These are phyloP conservation scores for Drosophila demipolita DNA, from an alignment of 2,888 invertebrate genomes.

Conservation along the genomic window DNA sequence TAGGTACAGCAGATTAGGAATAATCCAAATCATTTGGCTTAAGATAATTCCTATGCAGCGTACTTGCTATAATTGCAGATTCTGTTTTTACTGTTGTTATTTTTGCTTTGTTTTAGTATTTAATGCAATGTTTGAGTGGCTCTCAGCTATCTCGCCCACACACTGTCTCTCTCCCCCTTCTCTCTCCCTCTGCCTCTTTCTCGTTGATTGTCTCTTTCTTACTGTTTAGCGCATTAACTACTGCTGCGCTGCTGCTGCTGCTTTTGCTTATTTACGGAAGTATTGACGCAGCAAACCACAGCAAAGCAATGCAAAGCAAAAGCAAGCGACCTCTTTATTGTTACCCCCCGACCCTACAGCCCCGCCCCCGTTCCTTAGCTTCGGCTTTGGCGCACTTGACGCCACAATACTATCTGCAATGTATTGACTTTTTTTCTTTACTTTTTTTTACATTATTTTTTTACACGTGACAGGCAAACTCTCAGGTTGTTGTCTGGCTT, in stretches of 20 bases:
- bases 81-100: constrained; percentile 22
- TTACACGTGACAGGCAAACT: constrained; percentile 76
- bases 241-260: not conserved
- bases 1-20: not conserved
- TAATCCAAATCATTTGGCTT: too few relatives aligned
- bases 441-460: constrained; percentile 3
- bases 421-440: constrained; percentile 60
- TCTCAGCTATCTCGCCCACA: constrained; percentile 22
- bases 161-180: not conserved
- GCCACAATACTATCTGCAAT: constrained; percentile 74
- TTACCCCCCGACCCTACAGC: constrained; percentile 4
- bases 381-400: constrained; percentile 53
- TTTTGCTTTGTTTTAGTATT: constrained; percentile 38
- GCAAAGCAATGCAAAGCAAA: constrained; percentile 41
- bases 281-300: constrained; percentile 67
- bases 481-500: constrained; percentile 31
- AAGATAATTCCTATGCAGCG: not conserved
- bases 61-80: constrained; percentile 57
- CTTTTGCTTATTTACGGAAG: constrained; percentile 65
- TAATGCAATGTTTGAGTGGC: constrained; percentile 58
- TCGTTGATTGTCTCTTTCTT: not conserved
- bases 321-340: constrained; percentile 73
- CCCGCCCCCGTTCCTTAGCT: not conserved
- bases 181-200: constrained; percentile 10
- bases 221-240: not conserved